A percentile compares a stretch with the other conserved stretches of the same genome.
These are phyloP conservation scores for Neodiprion pinetum DNA, from an alignment of 1,140 invertebrate species.

Conservation along the genomic window DNA sequence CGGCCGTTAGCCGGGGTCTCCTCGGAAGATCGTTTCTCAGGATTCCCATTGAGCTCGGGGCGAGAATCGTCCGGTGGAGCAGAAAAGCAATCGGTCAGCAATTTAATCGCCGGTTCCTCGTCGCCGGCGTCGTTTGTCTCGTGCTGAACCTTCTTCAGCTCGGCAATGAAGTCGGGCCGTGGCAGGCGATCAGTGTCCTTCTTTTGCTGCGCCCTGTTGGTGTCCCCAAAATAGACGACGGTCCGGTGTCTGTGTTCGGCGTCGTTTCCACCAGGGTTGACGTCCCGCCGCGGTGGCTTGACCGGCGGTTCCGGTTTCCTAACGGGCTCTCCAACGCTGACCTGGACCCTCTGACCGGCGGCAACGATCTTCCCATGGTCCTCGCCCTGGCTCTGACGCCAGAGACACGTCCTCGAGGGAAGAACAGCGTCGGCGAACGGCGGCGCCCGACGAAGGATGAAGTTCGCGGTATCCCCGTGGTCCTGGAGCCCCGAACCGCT, in stretches of 20 bases:
- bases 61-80: conserved; percentile 10
- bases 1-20: background rate
- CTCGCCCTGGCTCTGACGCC: conserved; percentile 58
- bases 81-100: conserved; percentile 30
- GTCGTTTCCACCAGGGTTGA: conserved; percentile 59
- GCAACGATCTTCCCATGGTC: conserved; percentile 60
- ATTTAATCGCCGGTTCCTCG: conserved; percentile 39
- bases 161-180: conserved; percentile 46
- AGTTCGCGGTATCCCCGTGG: conserved; percentile 43
- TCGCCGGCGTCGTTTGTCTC: conserved; percentile 28
- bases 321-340: conserved; percentile 42
- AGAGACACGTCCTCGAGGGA: conserved; percentile 62
- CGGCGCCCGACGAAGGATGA: conserved; percentile 66
- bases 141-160: conserved; percentile 37
- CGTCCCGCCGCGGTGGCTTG: conserved; percentile 58
- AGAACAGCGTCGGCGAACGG: conserved; percentile 55
- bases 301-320: conserved; percentile 48
- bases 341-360: conserved; percentile 38
- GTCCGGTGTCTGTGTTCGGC: conserved; percentile 67
- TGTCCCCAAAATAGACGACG: conserved; percentile 75
- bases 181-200: conserved; percentile 36
- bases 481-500: conserved; percentile 36
- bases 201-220: conserved; percentile 59
- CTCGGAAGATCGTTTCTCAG: conserved; percentile 47
- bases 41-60: conserved; percentile 31